Percentiles rank a stretch among this genome's conserved stretches.
Conservation (phyloP, 2,113 vertebrate genomes). For the Rhipidura dahli region DNA sequence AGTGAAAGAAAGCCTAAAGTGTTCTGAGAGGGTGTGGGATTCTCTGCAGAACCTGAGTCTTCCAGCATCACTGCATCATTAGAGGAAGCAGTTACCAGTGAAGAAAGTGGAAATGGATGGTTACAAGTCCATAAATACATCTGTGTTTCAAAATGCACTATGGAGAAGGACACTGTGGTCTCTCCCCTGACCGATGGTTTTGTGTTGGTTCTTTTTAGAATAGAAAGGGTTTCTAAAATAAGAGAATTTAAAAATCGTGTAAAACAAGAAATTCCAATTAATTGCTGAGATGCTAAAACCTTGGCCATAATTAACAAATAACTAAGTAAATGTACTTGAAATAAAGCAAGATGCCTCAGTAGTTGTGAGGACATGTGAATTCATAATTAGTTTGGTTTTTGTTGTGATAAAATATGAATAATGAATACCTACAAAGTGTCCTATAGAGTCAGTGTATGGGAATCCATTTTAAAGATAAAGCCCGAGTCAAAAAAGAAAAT, state of each 20-base stretch:
- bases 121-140: not conserved
- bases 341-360: not conserved
- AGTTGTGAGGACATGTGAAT: not conserved
- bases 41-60: not conserved
- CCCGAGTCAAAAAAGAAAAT: not conserved
- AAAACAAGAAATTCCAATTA: not conserved
- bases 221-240: not conserved
- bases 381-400: not conserved
- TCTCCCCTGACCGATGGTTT: not conserved
- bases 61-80: not conserved
- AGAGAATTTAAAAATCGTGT: not conserved
- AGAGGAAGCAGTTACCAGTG: not conserved
- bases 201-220: not conserved
- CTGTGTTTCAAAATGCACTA: not conserved
- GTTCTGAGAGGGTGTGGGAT: not conserved
- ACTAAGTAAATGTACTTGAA: not conserved
- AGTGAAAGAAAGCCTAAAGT: not conserved
- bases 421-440: not conserved
- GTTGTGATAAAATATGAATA: not conserved
- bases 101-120: not conserved
- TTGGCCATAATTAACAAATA: not conserved
- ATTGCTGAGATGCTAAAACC: not conserved
- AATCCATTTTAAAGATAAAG: conserved; percentile 15
- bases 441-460: not conserved
- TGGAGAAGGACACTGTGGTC: not conserved